Evolutionary conservation across 2,888 invertebrate species (phyloP).

Genomic region (Brachycybe producta): DNA sequence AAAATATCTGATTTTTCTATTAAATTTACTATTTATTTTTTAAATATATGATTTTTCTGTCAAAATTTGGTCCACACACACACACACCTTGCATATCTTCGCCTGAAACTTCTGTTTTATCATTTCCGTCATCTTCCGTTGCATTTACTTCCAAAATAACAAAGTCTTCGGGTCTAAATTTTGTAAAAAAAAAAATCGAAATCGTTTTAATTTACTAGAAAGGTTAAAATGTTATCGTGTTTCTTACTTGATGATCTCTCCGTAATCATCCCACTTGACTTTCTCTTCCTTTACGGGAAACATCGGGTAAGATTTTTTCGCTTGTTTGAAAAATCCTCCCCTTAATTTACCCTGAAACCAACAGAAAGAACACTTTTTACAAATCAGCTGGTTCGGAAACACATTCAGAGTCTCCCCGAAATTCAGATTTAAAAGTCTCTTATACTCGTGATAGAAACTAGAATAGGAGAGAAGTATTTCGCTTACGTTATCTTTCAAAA

Average conservation of each 20-base stretch:
- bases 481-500: no score
- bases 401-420: no score
- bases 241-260: constrained; percentile 63
- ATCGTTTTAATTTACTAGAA: constrained; percentile 12
- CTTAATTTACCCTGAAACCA: constrained; percentile 37
- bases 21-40: no score
- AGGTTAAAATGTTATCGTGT: constrained; percentile 11
- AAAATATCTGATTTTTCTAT: neutral
- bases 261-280: constrained; percentile 86
- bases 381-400: neutral
- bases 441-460: no score
- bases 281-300: constrained; percentile 89
- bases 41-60: no score
- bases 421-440: no score
- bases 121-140: constrained; percentile 50
- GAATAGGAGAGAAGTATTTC: no score
- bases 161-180: constrained; percentile 71
- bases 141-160: constrained; percentile 51
- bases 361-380: neutral
- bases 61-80: neutral
- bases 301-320: constrained; percentile 89
- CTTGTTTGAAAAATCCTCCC: constrained; percentile 69
- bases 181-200: neutral
- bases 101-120: constrained; percentile 45
- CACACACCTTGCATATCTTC: constrained; percentile 42